Percentiles rank a stretch among this genome's conserved stretches.
Evolutionary conservation across 2,797 vertebrate genomes (phyloP).

Genomic region (Sebastes jordani): DNA sequence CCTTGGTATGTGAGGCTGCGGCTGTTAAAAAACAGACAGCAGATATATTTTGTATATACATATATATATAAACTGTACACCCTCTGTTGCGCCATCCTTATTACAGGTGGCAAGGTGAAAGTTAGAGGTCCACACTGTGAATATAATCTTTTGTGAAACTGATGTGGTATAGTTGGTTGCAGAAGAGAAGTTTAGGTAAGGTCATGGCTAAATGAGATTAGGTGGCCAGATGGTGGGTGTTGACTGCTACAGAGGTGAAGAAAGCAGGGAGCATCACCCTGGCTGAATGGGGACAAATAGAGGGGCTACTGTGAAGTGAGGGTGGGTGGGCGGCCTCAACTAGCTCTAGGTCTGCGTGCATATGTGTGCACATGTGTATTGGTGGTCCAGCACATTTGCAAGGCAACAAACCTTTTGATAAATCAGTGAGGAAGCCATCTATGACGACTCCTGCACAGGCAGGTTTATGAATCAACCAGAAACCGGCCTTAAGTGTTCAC

Average conservation of each 20-base stretch:
- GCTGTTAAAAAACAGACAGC: slow-evolving; percentile 29
- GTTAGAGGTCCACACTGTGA: background rate
- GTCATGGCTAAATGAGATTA: slow-evolving; percentile 36
- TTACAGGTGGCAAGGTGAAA: background rate
- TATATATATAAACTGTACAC: background rate
- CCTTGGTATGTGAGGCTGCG: slow-evolving; percentile 39
- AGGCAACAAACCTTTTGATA: slow-evolving; percentile 34
- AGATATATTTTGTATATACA: slow-evolving; percentile 9
- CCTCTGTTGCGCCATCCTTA: background rate
- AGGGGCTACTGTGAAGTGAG: slow-evolving; percentile 30
- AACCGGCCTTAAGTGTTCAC: background rate
- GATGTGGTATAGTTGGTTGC: background rate
- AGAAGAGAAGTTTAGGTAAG: slow-evolving; percentile 7
- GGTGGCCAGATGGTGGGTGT: slow-evolving; percentile 30
- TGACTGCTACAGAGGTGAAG: slow-evolving; percentile 25
- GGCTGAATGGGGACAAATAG: slow-evolving; percentile 21
- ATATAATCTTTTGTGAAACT: background rate
- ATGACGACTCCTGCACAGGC: slow-evolving; percentile 12
- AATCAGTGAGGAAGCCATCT: slow-evolving; percentile 31
- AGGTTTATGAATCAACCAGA: slow-evolving; percentile 29
- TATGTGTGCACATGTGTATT: slow-evolving; percentile 10
- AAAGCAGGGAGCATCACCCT: slow-evolving; percentile 16
- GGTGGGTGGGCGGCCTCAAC: slow-evolving; percentile 55
- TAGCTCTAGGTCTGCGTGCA: background rate
- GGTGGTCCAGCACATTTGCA: slow-evolving; percentile 12